A percentile compares a stretch with the other conserved stretches of the same genome.
These are phyloP conservation scores for Meiosimyza platycephala DNA, from an alignment of 2,888 invertebrate genomes.

Conservation along the genomic window DNA sequence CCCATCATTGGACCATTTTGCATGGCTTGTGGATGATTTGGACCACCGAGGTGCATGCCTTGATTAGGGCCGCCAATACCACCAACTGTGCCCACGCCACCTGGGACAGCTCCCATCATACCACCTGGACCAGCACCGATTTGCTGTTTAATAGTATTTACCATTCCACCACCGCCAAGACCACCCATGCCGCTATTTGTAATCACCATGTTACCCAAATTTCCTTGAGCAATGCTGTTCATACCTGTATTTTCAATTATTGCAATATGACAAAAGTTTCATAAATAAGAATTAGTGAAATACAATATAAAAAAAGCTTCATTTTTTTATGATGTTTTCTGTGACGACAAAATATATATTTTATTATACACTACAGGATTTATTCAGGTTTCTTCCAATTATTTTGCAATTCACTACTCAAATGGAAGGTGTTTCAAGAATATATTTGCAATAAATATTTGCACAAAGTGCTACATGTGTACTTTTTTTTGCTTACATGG, in stretches of 20 bases:
- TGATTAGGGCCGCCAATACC: conserved; percentile 59
- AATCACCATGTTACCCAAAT: conserved; percentile 80
- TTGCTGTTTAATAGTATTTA: conserved; percentile 83
- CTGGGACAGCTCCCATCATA: conserved; percentile 74
- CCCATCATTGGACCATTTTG: conserved; percentile 83
- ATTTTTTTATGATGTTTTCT: too few species aligned
- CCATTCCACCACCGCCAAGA: conserved; percentile 71
- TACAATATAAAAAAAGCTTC: too few species aligned
- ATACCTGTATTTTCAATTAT: conserved; percentile 68
- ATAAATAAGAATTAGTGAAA: too few species aligned
- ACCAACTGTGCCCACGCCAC: conserved; percentile 75
- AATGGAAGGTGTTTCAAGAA: too few species aligned
- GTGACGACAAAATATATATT: too few species aligned
- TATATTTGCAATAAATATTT: too few species aligned
- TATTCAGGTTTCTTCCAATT: too few species aligned
- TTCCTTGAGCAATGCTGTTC: conserved; percentile 72
- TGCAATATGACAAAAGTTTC: too few species aligned
- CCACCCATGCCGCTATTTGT: conserved; percentile 74
- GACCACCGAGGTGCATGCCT: conserved; percentile 61
- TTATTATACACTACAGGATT: too few species aligned
- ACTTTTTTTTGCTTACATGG: too few species aligned
- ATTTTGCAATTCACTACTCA: too few species aligned
- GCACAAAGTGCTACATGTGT: too few species aligned
- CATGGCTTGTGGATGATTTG: conserved; percentile 70
- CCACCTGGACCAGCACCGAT: conserved; percentile 70